Evolutionary conservation across 2,797 vertebrate species (phyloP).

Genomic region (Centroberyx gerrardi): DNA sequence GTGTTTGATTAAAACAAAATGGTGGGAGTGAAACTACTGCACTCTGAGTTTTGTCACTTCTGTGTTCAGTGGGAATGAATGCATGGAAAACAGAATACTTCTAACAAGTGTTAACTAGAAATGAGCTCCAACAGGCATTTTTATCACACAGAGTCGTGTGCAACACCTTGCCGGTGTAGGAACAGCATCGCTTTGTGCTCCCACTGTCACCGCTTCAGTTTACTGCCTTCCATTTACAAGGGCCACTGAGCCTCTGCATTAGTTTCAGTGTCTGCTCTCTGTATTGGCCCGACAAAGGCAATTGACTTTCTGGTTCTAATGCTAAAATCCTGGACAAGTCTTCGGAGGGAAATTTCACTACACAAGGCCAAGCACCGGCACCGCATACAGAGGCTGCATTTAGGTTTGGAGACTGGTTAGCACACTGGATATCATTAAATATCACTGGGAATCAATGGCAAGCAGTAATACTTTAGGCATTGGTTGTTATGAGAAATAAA

Average conservation of each 20-base stretch:
- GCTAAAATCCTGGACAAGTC: constrained; percentile 27
- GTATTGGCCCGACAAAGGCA: constrained; percentile 38
- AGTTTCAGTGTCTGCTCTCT: constrained; percentile 44
- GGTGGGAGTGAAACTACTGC: too few relatives aligned
- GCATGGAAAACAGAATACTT: neutral
- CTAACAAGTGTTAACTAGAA: neutral
- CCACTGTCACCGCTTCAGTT: constrained; percentile 18
- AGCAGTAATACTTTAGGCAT: neutral
- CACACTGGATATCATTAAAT: too few relatives aligned
- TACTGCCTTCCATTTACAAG: constrained; percentile 29
- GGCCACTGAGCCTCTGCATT: constrained; percentile 27
- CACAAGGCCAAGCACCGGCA: constrained; percentile 10
- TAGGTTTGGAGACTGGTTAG: neutral
- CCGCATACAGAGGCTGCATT: constrained; percentile 9
- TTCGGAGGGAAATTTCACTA: constrained; percentile 23
- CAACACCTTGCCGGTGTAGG: neutral
- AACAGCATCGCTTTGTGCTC: neutral
- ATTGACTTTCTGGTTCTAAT: constrained; percentile 53
- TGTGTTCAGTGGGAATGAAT: neutral
- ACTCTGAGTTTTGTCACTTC: neutral
- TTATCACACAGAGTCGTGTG: constrained; percentile 8
- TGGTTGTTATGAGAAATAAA: neutral
- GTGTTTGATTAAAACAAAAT: neutral
- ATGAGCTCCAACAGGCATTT: neutral
- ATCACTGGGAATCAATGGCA: neutral